These are phyloP conservation scores for Mesorhabditis spiculigera DNA, from an alignment of 2,888 invertebrate genomes.

Conservation along the genomic window DNA sequence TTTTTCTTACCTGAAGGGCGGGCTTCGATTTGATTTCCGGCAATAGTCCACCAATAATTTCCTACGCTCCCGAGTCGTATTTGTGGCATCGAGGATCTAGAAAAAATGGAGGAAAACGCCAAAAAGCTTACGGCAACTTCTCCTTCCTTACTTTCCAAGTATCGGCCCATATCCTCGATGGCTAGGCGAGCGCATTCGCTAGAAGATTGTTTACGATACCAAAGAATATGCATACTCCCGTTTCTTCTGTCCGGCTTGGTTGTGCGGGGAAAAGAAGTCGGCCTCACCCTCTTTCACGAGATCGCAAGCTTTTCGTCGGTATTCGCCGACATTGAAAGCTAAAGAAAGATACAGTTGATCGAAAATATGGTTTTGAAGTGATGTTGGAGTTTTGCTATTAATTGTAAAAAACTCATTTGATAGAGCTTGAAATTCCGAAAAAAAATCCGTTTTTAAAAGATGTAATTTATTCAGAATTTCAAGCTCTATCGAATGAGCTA, in stretches of 20 bases:
- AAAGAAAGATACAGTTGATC: constrained; percentile 42
- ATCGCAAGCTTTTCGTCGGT: constrained; percentile 86
- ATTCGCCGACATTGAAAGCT: constrained; percentile 99
- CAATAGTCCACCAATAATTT: constrained; percentile 69
- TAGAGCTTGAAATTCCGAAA: constrained; percentile 2
- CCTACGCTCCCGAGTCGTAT: constrained; percentile 86
- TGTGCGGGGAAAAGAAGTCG: constrained; percentile 94
- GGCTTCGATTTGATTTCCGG: constrained; percentile 36
- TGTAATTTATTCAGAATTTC: no score
- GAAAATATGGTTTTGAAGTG: no score
- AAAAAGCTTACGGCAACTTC: constrained; percentile 77
- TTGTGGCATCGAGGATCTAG: constrained; percentile 95
- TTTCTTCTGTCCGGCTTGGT: constrained; percentile 90
- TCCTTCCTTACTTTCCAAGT: constrained; percentile 72
- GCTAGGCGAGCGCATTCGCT: constrained; percentile 89
- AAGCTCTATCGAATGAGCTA: no score
- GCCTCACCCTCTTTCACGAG: constrained; percentile 74
- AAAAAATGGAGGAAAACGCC: constrained; percentile 11
- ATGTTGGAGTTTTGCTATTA: no score
- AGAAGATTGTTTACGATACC: not conserved
- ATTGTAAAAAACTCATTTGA: constrained; percentile 9
- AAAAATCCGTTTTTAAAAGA: not conserved
- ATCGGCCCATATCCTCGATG: constrained; percentile 86
- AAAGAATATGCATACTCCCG: constrained; percentile 66
- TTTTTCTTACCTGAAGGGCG: constrained; percentile 26